Percentiles rank a stretch among this genome's conserved stretches.
Conservation (phyloP, 1,140 invertebrate species). For the Brachionus paranguensis region DNA sequence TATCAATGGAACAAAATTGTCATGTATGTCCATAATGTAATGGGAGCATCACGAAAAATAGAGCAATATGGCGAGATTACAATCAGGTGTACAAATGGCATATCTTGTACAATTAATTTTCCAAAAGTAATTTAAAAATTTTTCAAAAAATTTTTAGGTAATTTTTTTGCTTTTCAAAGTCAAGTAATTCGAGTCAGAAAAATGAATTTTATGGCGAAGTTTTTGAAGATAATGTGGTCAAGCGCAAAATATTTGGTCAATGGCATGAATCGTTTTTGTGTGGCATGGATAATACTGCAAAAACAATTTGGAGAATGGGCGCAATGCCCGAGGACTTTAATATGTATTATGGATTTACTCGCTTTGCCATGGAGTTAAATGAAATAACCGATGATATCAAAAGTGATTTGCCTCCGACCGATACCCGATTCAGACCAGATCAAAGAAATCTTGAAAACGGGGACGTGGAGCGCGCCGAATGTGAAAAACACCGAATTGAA, state of each 20-base stretch:
- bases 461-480: constrained; percentile 19
- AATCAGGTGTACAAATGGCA: constrained; percentile 60
- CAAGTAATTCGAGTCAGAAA: constrained; percentile 23
- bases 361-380: constrained; percentile 77
- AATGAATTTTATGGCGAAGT: constrained; percentile 35
- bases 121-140: constrained; percentile 62
- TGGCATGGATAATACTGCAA: constrained; percentile 37
- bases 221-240: constrained; percentile 27
- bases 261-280: constrained; percentile 40
- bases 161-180: background rate
- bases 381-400: constrained; percentile 65
- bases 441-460: constrained; percentile 43
- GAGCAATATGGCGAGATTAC: constrained; percentile 77
- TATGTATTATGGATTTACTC: constrained; percentile 74
- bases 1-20: constrained; percentile 81
- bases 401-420: constrained; percentile 66
- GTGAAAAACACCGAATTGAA: constrained; percentile 35
- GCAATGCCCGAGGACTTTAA: constrained; percentile 73
- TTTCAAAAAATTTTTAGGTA: background rate
- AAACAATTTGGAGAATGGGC: constrained; percentile 54
- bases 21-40: constrained; percentile 77
- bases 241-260: constrained; percentile 40
- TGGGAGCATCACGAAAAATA: constrained; percentile 71
- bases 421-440: constrained; percentile 65
- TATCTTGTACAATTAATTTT: constrained; percentile 72